phyloP scores from a whole-genome alignment of 2,113 vertebrate genomes.

The Tichodroma muraria region DNA sequence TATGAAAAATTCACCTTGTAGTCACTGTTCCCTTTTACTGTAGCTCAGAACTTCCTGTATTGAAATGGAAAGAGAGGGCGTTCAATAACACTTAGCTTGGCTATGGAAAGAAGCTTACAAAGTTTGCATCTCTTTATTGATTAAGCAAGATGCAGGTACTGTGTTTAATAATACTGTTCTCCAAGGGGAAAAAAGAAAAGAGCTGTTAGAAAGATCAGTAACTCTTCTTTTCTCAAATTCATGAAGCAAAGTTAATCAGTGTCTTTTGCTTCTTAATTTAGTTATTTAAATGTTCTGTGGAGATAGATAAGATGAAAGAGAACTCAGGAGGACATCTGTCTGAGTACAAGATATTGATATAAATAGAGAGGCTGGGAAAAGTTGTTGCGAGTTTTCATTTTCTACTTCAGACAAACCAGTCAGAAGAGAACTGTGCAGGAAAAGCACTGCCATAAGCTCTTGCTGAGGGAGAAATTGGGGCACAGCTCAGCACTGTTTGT shows the following conservation, averaged over 20 bases:
- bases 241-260: not conserved
- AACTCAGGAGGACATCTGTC: not conserved
- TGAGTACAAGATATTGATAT: not conserved
- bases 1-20: not conserved
- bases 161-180: not conserved
- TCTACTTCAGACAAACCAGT: not conserved
- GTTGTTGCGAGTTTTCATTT: not conserved
- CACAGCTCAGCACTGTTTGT: constrained; percentile 41
- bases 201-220: not conserved
- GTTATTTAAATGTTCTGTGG: constrained; percentile 1
- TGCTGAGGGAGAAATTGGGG: constrained; percentile 40
- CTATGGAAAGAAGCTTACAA: not conserved
- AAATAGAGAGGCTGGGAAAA: constrained; percentile 5
- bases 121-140: not conserved
- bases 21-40: not conserved
- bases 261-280: not conserved
- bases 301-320: not conserved
- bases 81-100: not conserved
- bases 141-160: not conserved
- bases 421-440: not conserved
- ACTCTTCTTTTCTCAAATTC: not conserved
- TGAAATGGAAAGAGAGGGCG: not conserved
- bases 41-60: not conserved
- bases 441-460: constrained; percentile 29
- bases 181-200: not conserved